Base-by-base conservation (phyloP, 2,888 invertebrate genomes). In the Sesia apiformis region DNA sequence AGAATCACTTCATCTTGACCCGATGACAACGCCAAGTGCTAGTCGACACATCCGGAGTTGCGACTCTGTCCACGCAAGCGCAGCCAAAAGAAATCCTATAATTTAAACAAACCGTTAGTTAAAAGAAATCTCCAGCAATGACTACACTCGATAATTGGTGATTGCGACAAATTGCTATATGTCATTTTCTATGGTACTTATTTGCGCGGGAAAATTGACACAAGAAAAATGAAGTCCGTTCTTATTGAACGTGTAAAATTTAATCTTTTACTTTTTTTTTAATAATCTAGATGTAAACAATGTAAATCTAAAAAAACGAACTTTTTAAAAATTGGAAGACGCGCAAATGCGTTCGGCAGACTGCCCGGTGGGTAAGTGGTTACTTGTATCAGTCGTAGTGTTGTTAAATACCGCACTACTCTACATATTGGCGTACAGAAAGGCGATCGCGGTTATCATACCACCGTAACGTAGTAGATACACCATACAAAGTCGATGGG, bases 381-480 rank as follows among this genome's bases (percentile, higher is more conserved):
- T 81, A 79, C 78, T 79, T 80, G 81, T 77, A 75, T 78, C 77
- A 70, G 61, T 62, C 59, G 81, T 74, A 66, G 67, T 78, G 81
- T 78, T 82, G 80, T 89, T 89, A 89, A 89, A 89, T 89, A 89
- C 86, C 67, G 72, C 73, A 76, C 76, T 84, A 83, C 77, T 81
- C 82, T 84, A 85, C 82, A 85, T 87, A 86, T 84, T 66, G 70
- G 65, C 72, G 70, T 67, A 61, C 76, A 69, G 75, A 76, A 78
- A 75, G 74, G 74, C 72, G 64, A 75, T 71, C 70, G 63, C 61
- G 58, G 57, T 52, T 52, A 52, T 39, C 52, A 39, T 40, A n/a
- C 7, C 52, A 39, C 39, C 8, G 39, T 38, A 38, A 23, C 23
- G 23, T 23, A 23, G 23, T 23, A 23, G 23, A 23, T 23, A 23